A percentile compares a stretch with the other conserved stretches of the same genome.
These are phyloP conservation scores for Watsonalla binaria DNA, from an alignment of 2,888 invertebrate species.

Conservation along the genomic window DNA sequence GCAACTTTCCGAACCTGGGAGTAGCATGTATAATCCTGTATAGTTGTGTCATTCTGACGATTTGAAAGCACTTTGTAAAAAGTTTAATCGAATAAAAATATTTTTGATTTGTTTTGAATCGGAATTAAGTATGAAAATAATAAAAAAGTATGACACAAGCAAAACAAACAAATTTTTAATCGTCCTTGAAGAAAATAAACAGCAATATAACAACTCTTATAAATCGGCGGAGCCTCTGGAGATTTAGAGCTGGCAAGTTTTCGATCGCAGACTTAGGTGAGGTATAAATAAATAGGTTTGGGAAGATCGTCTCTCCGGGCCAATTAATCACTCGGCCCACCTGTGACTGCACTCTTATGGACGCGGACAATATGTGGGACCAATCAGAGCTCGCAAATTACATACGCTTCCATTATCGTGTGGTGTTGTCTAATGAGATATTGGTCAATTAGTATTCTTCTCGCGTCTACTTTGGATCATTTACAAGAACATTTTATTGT, in stretches of 20 bases:
- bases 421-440: not conserved
- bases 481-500: too few relatives aligned
- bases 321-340: conserved; percentile 66
- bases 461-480: too few relatives aligned
- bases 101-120: too few relatives aligned
- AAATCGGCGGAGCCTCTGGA: conserved; percentile 28
- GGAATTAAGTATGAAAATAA: not conserved
- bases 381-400: conserved; percentile 27
- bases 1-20: too few relatives aligned
- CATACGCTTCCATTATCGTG: not conserved
- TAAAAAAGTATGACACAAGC: not conserved
- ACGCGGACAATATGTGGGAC: conserved; percentile 29
- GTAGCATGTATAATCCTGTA: too few relatives aligned
- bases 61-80: too few relatives aligned
- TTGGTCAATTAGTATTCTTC: not conserved
- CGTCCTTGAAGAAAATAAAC: conserved; percentile 3
- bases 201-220: conserved; percentile 24
- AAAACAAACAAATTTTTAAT: conserved; percentile 11
- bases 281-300: conserved; percentile 54
- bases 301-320: conserved; percentile 45
- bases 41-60: too few relatives aligned
- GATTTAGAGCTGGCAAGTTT: conserved; percentile 36
- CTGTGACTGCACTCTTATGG: conserved; percentile 56
- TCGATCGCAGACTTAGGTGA: conserved; percentile 38
- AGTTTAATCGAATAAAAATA: too few relatives aligned